These are phyloP conservation scores for Stenolophus ochropezus DNA, from an alignment of 2,888 invertebrate genomes.

Conservation along the genomic window DNA sequence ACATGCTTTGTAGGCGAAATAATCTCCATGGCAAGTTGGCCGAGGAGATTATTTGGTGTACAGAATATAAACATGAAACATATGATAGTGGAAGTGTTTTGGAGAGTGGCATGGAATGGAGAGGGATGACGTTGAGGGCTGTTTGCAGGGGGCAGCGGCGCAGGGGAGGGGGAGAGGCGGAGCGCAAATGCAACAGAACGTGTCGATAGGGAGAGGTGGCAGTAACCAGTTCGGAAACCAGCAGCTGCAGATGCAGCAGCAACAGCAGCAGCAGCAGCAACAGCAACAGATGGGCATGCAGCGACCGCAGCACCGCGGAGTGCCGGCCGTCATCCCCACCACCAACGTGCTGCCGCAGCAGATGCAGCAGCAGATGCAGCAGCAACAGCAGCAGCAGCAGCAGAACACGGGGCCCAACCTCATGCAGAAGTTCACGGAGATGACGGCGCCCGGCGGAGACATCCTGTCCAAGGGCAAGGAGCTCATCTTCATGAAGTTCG, in stretches of 20 bases:
- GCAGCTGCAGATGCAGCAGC: constrained; percentile 66
- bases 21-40: neutral
- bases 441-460: constrained; percentile 92
- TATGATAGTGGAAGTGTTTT: neutral
- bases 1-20: constrained; percentile 22
- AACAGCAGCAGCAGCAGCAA: constrained; percentile 66
- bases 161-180: constrained; percentile 80
- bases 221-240: constrained; percentile 67
- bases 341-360: constrained; percentile 73
- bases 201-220: constrained; percentile 71
- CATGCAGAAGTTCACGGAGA: constrained; percentile 92
- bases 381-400: constrained; percentile 71
- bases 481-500: constrained; percentile 95
- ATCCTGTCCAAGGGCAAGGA: constrained; percentile 95
- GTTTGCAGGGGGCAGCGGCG: constrained; percentile 47
- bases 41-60: neutral
- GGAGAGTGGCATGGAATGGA: neutral
- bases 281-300: constrained; percentile 65
- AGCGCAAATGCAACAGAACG: constrained; percentile 73
- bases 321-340: constrained; percentile 74
- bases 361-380: constrained; percentile 68
- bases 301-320: constrained; percentile 72
- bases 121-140: constrained; percentile 33
- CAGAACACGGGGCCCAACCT: constrained; percentile 81
- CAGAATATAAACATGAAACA: constrained; percentile 7